Evolutionary conservation across 1,140 invertebrate species (phyloP).

Genomic region (Acyrthosiphon pisum): DNA sequence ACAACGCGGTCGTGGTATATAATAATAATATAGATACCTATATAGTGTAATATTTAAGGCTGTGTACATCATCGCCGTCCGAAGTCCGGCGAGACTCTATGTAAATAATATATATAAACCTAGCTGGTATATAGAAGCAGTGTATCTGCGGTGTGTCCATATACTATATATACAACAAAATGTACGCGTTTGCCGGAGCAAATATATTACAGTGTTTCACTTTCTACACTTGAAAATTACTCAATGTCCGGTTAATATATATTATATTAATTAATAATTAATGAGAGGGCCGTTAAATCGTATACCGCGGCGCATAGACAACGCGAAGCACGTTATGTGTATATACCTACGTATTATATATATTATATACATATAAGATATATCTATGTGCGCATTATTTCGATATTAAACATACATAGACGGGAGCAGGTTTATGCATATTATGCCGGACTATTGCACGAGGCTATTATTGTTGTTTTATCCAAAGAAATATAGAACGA

Average conservation of each 20-base stretch:
- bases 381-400: background rate
- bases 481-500: background rate
- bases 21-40: background rate
- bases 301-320: background rate
- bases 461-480: background rate
- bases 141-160: background rate
- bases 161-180: background rate
- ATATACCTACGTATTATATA: background rate
- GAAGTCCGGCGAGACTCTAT: no score
- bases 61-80: background rate
- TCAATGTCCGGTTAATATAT: constrained; percentile 51
- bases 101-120: background rate
- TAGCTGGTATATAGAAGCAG: background rate
- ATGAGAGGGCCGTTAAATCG: constrained; percentile 7
- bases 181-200: background rate
- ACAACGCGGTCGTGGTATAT: constrained; percentile 7
- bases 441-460: background rate
- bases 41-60: background rate
- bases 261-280: constrained; percentile 39
- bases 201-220: constrained; percentile 39
- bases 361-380: background rate
- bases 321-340: background rate
- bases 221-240: constrained; percentile 55
- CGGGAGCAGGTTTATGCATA: background rate
- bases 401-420: background rate